phyloP scores from a whole-genome alignment of 2,797 vertebrate genomes.

The Lates japonicus region DNA sequence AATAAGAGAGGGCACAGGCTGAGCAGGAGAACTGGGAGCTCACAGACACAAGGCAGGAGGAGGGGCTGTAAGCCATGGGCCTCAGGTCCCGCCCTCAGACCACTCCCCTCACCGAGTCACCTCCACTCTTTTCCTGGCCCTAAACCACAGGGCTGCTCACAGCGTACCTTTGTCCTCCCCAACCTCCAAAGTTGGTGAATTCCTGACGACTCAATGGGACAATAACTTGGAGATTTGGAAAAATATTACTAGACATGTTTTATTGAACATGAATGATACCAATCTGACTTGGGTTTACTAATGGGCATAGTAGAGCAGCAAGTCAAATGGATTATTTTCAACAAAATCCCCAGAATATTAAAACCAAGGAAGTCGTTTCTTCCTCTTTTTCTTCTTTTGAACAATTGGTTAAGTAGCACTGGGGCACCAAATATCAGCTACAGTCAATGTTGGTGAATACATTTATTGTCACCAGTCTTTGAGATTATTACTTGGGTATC shows the following conservation, averaged over 20 bases:
- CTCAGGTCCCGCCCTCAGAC: conserved; percentile 74
- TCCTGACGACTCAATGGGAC: conserved; percentile 15
- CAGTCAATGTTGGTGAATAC: background rate
- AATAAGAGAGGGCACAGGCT: conserved; percentile 64
- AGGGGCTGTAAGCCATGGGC: too few relatives aligned
- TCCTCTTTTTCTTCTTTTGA: background rate
- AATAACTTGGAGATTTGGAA: conserved; percentile 35
- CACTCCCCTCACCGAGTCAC: conserved; percentile 62
- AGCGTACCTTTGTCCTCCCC: conserved; percentile 60
- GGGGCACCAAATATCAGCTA: background rate
- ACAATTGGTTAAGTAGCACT: background rate
- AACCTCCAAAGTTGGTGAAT: conserved; percentile 52
- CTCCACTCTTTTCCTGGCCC: conserved; percentile 72
- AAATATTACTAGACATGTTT: conserved; percentile 11
- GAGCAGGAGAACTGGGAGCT: conserved; percentile 72
- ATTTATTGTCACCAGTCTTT: background rate
- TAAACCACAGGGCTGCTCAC: conserved; percentile 55
- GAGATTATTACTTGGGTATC: fast-evolving
- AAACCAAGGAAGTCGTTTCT: background rate
- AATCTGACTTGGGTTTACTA: background rate
- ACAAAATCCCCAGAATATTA: background rate
- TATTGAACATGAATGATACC: background rate
- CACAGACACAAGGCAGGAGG: conserved; percentile 81
- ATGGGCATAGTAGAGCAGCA: background rate
- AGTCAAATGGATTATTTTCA: background rate